Evolutionary conservation across 2,888 invertebrate species (phyloP), one percentile per base, ranked within the genome.

Genomic region (Unio pictorum): DNA sequence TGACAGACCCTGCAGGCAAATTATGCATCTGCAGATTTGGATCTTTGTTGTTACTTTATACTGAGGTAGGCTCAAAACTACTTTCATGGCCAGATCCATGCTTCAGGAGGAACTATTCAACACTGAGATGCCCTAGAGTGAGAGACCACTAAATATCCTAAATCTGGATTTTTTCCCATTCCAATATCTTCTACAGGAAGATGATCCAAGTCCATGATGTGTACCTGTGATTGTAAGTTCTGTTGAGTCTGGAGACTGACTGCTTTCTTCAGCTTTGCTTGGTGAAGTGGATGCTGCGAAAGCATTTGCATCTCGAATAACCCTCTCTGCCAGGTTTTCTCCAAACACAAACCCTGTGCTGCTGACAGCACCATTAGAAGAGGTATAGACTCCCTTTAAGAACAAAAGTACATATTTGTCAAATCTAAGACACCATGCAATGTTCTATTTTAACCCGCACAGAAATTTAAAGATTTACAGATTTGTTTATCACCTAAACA

Each of bases 251-350:
- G 78, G 78, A 54, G 76, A 75, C 54, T 71, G 73, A 30, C 72
- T 68, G 20, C 75, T 73, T 57, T 78, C 74, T 55, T 77, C 74
- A 7, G 73, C 65, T 56, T 69, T 68, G 20, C 64, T 55, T 17
- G 63, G 57, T 55, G 58, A 61, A 30, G 56, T 59, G 18, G 67
- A 64, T 61, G 67, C 65, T 18, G 55, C 69, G 4, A 70, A 61
- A 20, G 71, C 59, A n/a, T 69, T 68, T 34, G 66, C 70, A 15
- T 71, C 69, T 54, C 75, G 93, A 55, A 94, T 91, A 17, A 96
- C 96, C 81, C 96, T 92, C 80, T 95, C 96, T 84, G 95, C 95
- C 64, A 97, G 92, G 90, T 97, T 97, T 89, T 96, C 95, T 1
- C 97, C 97, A 90, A 97, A 97, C 20, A 97, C 94, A 91, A 96